Percentiles rank a stretch among this genome's conserved stretches.
Conservation (phyloP, 2,113 vertebrate genomes). For the Leptobrachium leishanense region DNA sequence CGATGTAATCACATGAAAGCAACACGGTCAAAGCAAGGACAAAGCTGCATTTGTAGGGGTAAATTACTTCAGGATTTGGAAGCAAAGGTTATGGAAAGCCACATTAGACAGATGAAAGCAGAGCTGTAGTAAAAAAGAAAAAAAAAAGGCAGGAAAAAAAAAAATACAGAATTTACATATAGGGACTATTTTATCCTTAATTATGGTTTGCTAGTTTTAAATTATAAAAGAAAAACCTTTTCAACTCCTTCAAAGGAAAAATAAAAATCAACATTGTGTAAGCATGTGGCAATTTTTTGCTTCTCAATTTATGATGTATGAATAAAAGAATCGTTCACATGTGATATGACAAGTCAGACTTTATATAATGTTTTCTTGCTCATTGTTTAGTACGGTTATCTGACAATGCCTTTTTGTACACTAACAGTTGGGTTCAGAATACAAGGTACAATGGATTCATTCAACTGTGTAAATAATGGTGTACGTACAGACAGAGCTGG, state of each 20-base stretch:
- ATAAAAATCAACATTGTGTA: background rate
- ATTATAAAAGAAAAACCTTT: background rate
- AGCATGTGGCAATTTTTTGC: slow-evolving; percentile 1
- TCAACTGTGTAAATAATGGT: slow-evolving; percentile 46
- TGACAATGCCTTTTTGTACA: slow-evolving; percentile 54
- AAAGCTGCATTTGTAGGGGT: too few relatives aligned
- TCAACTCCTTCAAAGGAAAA: background rate
- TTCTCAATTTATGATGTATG: slow-evolving; percentile 2
- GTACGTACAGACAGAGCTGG: slow-evolving; percentile 28
- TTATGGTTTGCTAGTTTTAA: background rate
- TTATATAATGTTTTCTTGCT: slow-evolving; percentile 55
- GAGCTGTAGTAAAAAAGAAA: too few relatives aligned
- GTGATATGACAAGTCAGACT: slow-evolving; percentile 54
- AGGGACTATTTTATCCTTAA: background rate
- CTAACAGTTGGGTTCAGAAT: slow-evolving; percentile 47
- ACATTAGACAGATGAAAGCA: too few relatives aligned
- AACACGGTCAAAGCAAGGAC: too few relatives aligned
- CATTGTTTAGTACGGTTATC: slow-evolving; percentile 51
- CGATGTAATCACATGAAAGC: too few relatives aligned
- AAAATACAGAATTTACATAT: background rate
- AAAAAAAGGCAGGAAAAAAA: too few relatives aligned
- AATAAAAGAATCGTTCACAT: slow-evolving; percentile 53
- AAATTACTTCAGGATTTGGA: too few relatives aligned
- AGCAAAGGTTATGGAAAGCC: too few relatives aligned
- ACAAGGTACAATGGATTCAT: slow-evolving; percentile 41